A percentile compares a stretch with the other conserved stretches of the same genome.
Conservation (phyloP, 2,797 vertebrate species). For the Enteromius mattozi region DNA sequence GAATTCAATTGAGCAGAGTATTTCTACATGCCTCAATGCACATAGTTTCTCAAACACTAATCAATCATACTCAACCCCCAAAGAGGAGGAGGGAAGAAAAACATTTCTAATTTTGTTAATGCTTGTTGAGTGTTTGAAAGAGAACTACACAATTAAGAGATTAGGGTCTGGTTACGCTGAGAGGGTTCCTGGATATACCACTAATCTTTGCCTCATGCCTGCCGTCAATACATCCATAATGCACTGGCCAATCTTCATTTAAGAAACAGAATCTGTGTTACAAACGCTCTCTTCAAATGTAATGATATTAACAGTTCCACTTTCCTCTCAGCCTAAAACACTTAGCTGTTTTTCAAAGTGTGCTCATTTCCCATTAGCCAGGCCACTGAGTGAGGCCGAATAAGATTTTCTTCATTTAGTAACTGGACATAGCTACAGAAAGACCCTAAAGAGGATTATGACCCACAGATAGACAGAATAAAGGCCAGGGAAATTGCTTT, state of each 20-base stretch:
- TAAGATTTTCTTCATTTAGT: slow-evolving; percentile 52
- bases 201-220: slow-evolving; percentile 27
- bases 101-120: slow-evolving; percentile 40
- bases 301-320: slow-evolving; percentile 61
- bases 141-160: slow-evolving; percentile 52
- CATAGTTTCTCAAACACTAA: slow-evolving; percentile 18
- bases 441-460: slow-evolving; percentile 59
- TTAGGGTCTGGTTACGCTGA: slow-evolving; percentile 40
- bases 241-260: slow-evolving; percentile 34
- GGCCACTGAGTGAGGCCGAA: slow-evolving; percentile 54
- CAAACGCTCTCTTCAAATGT: slow-evolving; percentile 41
- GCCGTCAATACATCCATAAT: slow-evolving; percentile 36
- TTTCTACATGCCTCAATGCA: slow-evolving; percentile 33
- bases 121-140: slow-evolving; percentile 41
- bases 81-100: not conserved
- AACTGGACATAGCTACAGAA: slow-evolving; percentile 40
- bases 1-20: slow-evolving; percentile 5
- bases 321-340: slow-evolving; percentile 51
- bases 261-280: slow-evolving; percentile 51
- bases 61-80: slow-evolving; percentile 29
- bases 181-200: slow-evolving; percentile 39
- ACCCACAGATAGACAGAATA: slow-evolving; percentile 54
- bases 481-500: slow-evolving; percentile 49
- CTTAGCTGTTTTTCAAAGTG: slow-evolving; percentile 47
- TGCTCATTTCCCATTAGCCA: slow-evolving; percentile 50